Evolutionary conservation across 2,113 vertebrate species (phyloP).

Genomic region (Hystrix cristata): DNA sequence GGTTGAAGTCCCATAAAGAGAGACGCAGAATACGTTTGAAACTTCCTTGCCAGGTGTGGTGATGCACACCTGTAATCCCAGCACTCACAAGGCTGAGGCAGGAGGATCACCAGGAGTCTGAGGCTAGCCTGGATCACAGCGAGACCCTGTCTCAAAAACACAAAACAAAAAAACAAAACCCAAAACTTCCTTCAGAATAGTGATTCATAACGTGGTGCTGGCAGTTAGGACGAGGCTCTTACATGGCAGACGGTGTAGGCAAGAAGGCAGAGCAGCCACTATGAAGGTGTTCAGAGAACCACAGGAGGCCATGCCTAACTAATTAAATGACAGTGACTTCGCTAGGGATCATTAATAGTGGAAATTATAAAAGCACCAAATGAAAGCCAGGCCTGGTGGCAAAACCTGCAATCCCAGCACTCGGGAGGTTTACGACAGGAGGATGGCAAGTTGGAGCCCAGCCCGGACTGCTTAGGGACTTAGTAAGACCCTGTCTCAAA

Average conservation of each 20-base stretch:
- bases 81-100: too few species aligned
- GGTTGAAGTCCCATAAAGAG: not conserved
- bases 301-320: not conserved
- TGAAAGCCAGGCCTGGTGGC: not conserved
- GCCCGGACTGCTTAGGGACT: not conserved
- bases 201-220: not conserved
- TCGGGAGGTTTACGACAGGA: not conserved
- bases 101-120: too few species aligned
- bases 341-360: not conserved
- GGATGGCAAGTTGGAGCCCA: not conserved
- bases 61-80: too few species aligned
- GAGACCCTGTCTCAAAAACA: too few species aligned
- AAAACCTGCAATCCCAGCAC: not conserved
- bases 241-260: not conserved
- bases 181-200: too few species aligned
- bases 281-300: not conserved
- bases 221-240: not conserved
- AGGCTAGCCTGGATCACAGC: too few species aligned
- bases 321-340: not conserved
- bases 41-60: too few species aligned
- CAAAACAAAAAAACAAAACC: too few species aligned
- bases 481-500: not conserved
- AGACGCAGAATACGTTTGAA: not conserved
- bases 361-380: not conserved
- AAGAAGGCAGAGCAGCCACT: not conserved